A percentile compares a stretch with the other conserved stretches of the same genome.
Conservation (phyloP, 2,797 vertebrate genomes). For the Channa striata region DNA sequence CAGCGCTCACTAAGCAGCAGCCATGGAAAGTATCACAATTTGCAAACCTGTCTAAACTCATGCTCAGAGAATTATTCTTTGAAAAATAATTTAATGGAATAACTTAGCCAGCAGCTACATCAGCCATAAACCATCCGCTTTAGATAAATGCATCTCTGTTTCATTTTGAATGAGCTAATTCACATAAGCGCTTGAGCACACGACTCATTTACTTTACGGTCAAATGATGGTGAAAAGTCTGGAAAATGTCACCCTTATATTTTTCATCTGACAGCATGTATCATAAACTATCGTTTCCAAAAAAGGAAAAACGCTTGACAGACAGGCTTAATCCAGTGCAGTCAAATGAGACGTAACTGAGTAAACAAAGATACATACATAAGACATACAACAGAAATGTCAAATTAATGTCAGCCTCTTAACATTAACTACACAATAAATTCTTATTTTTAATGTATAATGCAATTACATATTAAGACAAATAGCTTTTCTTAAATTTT, state of each 20-base stretch:
- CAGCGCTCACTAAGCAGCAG: slow-evolving; percentile 70
- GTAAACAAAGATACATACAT: slow-evolving; percentile 3
- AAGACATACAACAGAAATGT: background rate
- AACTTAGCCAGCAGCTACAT: slow-evolving; percentile 79
- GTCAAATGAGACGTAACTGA: slow-evolving; percentile 45
- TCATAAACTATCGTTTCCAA: slow-evolving; percentile 69
- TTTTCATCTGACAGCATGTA: slow-evolving; percentile 75
- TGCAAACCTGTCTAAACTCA: slow-evolving; percentile 75
- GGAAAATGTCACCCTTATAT: slow-evolving; percentile 79
- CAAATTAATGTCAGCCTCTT: background rate
- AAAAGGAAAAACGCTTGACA: slow-evolving; percentile 48
- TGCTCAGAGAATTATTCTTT: slow-evolving; percentile 76
- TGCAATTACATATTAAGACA: background rate
- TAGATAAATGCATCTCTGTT: slow-evolving; percentile 86
- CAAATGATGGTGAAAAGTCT: slow-evolving; percentile 79
- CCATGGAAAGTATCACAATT: slow-evolving; percentile 80
- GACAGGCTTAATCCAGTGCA: slow-evolving; percentile 59
- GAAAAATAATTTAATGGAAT: slow-evolving; percentile 81
- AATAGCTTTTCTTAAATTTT: slow-evolving; percentile 3
- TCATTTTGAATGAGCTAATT: slow-evolving; percentile 85
- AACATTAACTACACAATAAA: background rate
- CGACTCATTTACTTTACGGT: slow-evolving; percentile 75
- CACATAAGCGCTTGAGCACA: slow-evolving; percentile 74
- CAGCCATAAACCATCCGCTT: slow-evolving; percentile 74
- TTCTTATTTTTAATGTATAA: background rate